phyloP scores from a whole-genome alignment of 2,888 invertebrate species.

The Phytoseiulus persimilis region DNA sequence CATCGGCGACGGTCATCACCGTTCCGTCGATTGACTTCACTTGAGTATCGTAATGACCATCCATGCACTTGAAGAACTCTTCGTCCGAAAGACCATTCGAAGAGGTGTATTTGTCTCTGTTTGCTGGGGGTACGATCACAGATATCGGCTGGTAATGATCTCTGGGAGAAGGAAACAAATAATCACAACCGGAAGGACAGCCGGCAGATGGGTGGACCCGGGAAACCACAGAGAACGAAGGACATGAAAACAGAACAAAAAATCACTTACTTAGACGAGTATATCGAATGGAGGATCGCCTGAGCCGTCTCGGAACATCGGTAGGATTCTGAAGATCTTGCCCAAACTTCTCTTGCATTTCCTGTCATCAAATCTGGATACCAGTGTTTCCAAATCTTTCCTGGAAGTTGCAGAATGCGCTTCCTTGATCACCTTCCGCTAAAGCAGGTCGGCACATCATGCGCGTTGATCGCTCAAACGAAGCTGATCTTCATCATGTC shows the following conservation, averaged over 20 bases:
- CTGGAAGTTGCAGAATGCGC: not conserved
- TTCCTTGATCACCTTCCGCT: too few species aligned
- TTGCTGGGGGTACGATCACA: not conserved
- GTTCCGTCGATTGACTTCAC: not conserved
- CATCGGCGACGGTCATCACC: not conserved
- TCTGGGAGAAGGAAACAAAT: not conserved
- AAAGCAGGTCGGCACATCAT: too few species aligned
- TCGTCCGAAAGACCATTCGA: slow-evolving; percentile 25
- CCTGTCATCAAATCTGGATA: slow-evolving; percentile 15
- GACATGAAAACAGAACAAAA: not conserved
- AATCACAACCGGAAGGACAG: not conserved
- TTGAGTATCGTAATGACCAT: not conserved
- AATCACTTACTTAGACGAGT: not conserved
- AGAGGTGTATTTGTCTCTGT: not conserved
- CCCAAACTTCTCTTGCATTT: slow-evolving; percentile 25
- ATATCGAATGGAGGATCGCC: not conserved
- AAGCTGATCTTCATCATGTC: too few species aligned
- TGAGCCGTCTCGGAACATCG: slow-evolving; percentile 9
- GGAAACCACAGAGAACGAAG: not conserved
- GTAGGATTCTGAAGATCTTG: slow-evolving; percentile 18
- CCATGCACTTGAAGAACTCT: slow-evolving; percentile 19
- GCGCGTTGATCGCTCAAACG: too few species aligned
- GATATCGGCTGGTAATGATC: slow-evolving; percentile 28
- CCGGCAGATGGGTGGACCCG: not conserved
- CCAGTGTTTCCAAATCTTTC: slow-evolving; percentile 35